phyloP scores from a whole-genome alignment of 2,113 vertebrate genomes.

The Takifugu bimaculatus region DNA sequence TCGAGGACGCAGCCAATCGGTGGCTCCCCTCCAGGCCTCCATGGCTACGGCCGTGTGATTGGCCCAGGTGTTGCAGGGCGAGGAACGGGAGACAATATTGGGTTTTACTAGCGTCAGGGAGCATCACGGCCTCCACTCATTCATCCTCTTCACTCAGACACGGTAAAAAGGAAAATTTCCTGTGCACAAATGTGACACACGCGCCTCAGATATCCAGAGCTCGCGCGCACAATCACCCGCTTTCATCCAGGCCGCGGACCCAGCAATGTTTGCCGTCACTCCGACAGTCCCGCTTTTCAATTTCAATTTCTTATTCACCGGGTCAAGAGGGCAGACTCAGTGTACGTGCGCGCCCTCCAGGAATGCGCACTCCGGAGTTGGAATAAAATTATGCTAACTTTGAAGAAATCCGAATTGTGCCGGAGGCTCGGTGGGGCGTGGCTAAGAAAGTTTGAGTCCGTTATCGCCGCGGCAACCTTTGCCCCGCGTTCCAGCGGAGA shows the following conservation, averaged over 20 bases:
- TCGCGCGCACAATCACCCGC: background rate
- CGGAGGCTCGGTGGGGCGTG: too few species aligned
- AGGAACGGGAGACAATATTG: constrained; percentile 45
- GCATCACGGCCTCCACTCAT: background rate
- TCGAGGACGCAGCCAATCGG: constrained; percentile 61
- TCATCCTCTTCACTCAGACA: background rate
- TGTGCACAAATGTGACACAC: background rate
- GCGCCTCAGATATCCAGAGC: constrained; percentile 2
- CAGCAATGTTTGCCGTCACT: constrained; percentile 14
- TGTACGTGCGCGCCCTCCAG: constrained; percentile 3
- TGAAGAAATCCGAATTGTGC: background rate
- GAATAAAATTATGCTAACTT: constrained; percentile 41
- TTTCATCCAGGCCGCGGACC: constrained; percentile 7
- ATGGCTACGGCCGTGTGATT: constrained; percentile 62
- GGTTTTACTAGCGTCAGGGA: constrained; percentile 15
- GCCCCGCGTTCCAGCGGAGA: constrained; percentile 66
- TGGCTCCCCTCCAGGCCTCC: constrained; percentile 42
- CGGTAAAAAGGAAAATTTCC: background rate
- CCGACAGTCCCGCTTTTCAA: constrained; percentile 18
- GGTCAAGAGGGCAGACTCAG: constrained; percentile 20
- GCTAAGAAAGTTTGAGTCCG: too few species aligned
- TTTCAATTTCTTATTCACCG: constrained; percentile 45
- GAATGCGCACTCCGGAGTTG: constrained; percentile 65
- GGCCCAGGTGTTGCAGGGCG: constrained; percentile 74
- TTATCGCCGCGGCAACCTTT: too few species aligned